Conservation (phyloP, 2,797 vertebrate species). For the Anguilla megastoma region DNA sequence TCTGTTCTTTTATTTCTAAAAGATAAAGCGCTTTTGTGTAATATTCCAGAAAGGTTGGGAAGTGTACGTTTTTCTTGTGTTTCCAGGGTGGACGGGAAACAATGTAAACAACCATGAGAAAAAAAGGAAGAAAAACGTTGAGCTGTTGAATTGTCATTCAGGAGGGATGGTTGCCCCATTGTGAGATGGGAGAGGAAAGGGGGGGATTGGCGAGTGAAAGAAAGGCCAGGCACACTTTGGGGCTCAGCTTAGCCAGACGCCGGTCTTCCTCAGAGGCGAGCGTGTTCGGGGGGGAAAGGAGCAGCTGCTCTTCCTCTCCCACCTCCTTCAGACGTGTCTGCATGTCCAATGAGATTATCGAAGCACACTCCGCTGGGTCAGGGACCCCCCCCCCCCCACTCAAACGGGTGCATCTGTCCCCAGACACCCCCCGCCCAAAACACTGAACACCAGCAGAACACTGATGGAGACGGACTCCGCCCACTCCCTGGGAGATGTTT, state of each 20-base stretch:
- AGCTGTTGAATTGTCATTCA: constrained; percentile 25
- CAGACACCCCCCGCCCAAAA: not conserved
- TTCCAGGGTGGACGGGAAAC: not conserved
- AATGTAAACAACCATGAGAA: not conserved
- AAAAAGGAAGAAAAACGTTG: constrained; percentile 12
- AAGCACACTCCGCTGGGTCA: constrained; percentile 30
- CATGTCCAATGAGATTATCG: constrained; percentile 51
- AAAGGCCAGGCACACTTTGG: constrained; percentile 28
- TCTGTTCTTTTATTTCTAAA: not conserved
- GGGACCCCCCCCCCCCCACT: not conserved
- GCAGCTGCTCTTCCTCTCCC: constrained; percentile 40
- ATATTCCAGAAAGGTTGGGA: not conserved
- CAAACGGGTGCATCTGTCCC: constrained; percentile 40
- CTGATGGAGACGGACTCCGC: constrained; percentile 19
- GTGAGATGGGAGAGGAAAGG: constrained; percentile 3
- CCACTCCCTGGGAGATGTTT: constrained; percentile 20
- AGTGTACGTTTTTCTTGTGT: not conserved
- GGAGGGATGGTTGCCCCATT: constrained; percentile 26
- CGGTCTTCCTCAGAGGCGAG: rapidly evolving
- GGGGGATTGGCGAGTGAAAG: not conserved
- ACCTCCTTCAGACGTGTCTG: constrained; percentile 50
- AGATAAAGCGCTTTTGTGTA: not conserved
- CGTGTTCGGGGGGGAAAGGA: not conserved
- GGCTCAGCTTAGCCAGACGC: not conserved
- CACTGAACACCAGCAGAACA: constrained; percentile 26